Base-by-base conservation (phyloP, 1,140 invertebrate genomes). In the Drosophila littoralis region DNA sequence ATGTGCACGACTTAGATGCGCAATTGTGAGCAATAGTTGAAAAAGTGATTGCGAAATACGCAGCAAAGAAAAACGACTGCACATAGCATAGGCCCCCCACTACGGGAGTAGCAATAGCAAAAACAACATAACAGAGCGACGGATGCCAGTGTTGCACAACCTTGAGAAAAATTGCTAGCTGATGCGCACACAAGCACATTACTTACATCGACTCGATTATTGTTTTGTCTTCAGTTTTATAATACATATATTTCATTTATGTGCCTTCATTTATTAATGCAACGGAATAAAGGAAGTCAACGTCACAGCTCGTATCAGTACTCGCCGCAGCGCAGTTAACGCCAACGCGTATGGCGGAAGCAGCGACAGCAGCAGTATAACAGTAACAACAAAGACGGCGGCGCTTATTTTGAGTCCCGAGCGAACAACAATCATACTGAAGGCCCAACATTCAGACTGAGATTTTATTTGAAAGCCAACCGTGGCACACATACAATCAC, bases 21-120 rank as follows among this genome's bases (percentile, higher is more conserved):
- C 15, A 48, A 60, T 54, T 60, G 48, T 68, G 61, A 60, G 64
- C n/a, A 38, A 46, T 52, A 28, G 12, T 38, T 50, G 35, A 13
- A 76, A 71, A 89, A 80, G 79, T 80, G 84, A 86, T 86, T 86
- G 83, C 83, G 83, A 86, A 86, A 86, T 86, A 74, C 42, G 50
- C 58, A 66, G 60, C 43, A 22, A 67, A 73, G 57, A 65, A 55
- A 50, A 45, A 13, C 38, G 46, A 59, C 59, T 73, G 63, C 58
- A 70, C 52, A 64, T 75, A 63, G 43, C 51, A 40, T 65, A 46
- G 45, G 10, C 52, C 51, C 54, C 36, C 57, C 42, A 46, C 32
- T 35, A 28, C 45, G 8, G 32, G 5, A 52, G 22, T 8, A 35
- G 32, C 50, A 43, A 33, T 9, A 36, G 7, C 51, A 57, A 55